phyloP scores from a whole-genome alignment of 2,797 vertebrate genomes.

The Siniperca scherzeri region DNA sequence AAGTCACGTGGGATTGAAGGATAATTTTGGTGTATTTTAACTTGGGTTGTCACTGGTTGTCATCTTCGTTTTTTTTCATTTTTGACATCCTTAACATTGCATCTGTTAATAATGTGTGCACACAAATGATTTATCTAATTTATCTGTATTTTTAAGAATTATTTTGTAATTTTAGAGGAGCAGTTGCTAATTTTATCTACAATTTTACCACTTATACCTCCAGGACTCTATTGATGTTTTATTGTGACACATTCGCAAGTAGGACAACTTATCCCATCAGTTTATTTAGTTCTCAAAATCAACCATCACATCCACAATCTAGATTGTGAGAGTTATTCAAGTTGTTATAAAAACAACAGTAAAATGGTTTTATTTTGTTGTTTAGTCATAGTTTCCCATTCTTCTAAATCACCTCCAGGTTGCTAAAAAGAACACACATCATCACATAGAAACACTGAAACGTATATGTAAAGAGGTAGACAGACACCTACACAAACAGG shows the following conservation, averaged over 20 bases:
- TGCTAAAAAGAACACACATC: neutral
- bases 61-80: neutral
- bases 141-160: neutral
- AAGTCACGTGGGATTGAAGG: too few relatives aligned
- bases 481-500: slow-evolving; percentile 35
- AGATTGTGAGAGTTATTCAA: neutral
- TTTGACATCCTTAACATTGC: neutral
- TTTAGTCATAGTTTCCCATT: neutral
- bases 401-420: neutral
- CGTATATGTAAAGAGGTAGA: neutral
- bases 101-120: neutral
- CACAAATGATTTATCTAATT: neutral
- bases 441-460: neutral
- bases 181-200: neutral
- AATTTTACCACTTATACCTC: neutral
- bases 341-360: neutral
- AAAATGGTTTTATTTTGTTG: neutral
- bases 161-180: neutral
- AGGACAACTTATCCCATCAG: neutral
- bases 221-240: too few relatives aligned
- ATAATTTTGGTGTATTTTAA: too few relatives aligned
- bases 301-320: neutral
- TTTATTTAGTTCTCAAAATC: neutral
- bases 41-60: too few relatives aligned
- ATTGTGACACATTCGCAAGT: neutral